These are phyloP conservation scores for Microcebus griseorufus DNA, from an alignment of 2,113 vertebrate species.

Conservation along the genomic window DNA sequence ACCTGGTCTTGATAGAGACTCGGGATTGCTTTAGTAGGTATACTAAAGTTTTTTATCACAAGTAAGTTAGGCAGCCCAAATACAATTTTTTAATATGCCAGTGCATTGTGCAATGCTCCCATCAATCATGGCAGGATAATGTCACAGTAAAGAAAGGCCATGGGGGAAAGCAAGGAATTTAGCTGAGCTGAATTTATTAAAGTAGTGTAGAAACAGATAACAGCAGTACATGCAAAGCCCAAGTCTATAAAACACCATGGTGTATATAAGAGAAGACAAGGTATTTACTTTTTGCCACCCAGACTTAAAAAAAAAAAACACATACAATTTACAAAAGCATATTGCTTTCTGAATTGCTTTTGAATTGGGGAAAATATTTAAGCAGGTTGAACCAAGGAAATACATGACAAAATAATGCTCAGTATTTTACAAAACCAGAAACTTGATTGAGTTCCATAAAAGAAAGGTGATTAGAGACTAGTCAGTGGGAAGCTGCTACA, in stretches of 20 bases:
- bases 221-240: background rate
- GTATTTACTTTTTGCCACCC: background rate
- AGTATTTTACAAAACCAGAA: background rate
- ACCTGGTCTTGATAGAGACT: background rate
- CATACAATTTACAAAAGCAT: background rate
- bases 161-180: background rate
- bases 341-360: conserved; percentile 29
- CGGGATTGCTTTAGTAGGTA: background rate
- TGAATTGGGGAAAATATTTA: conserved; percentile 8
- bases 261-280: background rate
- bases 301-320: background rate
- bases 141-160: background rate
- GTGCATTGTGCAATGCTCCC: background rate
- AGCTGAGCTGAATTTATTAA: conserved; percentile 29
- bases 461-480: background rate
- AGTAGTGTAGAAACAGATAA: background rate
- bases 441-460: background rate
- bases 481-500: background rate
- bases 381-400: background rate
- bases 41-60: background rate
- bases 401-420: background rate
- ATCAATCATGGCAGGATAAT: conserved; percentile 28
- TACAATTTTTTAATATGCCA: conserved; percentile 39
- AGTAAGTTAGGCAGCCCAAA: conserved; percentile 34
- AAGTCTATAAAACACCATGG: background rate